Conservation (phyloP, 2,888 invertebrate genomes). For the Lycaena phlaeas region DNA sequence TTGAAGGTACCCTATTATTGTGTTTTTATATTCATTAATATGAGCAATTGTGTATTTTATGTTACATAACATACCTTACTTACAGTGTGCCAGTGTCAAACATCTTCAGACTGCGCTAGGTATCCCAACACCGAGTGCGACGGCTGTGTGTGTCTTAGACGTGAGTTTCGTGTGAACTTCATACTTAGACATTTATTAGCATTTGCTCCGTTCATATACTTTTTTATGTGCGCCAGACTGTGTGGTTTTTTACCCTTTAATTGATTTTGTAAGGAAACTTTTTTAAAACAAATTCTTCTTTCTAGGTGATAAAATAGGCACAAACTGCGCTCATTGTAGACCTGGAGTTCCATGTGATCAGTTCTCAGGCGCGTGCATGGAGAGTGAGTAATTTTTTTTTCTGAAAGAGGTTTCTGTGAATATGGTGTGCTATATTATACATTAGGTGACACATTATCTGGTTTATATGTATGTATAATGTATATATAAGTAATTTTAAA, state of each 20-base stretch:
- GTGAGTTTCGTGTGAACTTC: conserved; percentile 53
- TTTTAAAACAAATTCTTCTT: conserved; percentile 5
- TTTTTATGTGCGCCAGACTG: no score
- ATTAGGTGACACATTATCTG: neutral
- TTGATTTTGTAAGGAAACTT: conserved; percentile 1
- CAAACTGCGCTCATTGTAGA: conserved; percentile 83
- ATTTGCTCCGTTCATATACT: no score
- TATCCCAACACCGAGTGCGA: conserved; percentile 75
- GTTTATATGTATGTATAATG: neutral
- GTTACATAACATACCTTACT: conserved; percentile 14
- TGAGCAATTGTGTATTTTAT: no score
- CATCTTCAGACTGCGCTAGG: conserved; percentile 76
- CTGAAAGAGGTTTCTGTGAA: neutral
- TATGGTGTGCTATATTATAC: neutral
- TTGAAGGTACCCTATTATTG: no score
- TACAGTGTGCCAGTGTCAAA: conserved; percentile 81
- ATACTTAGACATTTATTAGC: neutral
- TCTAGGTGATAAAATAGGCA: conserved; percentile 31
- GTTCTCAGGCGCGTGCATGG: conserved; percentile 85
- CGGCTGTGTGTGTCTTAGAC: conserved; percentile 78
- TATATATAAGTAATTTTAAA: neutral
- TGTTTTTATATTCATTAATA: no score
- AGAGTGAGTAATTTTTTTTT: conserved; percentile 75
- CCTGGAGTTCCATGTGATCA: conserved; percentile 85
- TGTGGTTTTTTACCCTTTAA: no score